Evolutionary conservation across 2,113 vertebrate genomes (phyloP).

Genomic region (Ursus arctos): DNA sequence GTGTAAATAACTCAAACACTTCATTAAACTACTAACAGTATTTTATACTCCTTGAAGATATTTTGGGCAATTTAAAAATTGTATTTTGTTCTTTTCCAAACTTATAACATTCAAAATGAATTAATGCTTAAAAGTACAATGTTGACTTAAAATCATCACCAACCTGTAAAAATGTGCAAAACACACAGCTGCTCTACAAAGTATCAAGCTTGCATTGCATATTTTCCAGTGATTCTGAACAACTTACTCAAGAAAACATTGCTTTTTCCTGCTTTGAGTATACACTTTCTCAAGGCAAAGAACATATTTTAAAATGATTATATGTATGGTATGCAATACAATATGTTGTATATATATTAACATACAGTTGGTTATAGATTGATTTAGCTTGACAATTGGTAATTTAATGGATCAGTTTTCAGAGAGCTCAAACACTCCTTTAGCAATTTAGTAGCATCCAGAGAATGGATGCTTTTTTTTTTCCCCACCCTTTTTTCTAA

Average conservation of each 20-base stretch:
- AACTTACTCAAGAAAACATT: background rate
- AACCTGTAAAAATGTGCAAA: background rate
- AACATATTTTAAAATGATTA: background rate
- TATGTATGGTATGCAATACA: background rate
- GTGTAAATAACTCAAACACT: background rate
- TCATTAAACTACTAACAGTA: background rate
- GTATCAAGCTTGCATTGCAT: background rate
- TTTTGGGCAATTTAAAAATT: background rate
- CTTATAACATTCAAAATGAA: background rate
- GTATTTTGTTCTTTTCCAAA: background rate
- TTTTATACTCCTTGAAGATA: background rate
- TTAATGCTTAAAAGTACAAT: background rate
- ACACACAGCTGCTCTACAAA: background rate
- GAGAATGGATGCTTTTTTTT: background rate
- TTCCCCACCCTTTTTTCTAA: background rate
- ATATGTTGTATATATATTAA: background rate
- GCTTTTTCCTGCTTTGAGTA: background rate
- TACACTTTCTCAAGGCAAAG: background rate
- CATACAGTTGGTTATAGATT: background rate
- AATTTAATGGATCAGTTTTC: background rate
- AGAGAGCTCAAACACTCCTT: background rate
- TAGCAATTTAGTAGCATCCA: background rate
- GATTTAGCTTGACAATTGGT: background rate
- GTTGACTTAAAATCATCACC: background rate
- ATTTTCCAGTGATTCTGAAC: background rate